These are phyloP conservation scores for Stichodactyla mertensii DNA, from an alignment of 64 coral and sea anemone genomes.

Conservation along the genomic window DNA sequence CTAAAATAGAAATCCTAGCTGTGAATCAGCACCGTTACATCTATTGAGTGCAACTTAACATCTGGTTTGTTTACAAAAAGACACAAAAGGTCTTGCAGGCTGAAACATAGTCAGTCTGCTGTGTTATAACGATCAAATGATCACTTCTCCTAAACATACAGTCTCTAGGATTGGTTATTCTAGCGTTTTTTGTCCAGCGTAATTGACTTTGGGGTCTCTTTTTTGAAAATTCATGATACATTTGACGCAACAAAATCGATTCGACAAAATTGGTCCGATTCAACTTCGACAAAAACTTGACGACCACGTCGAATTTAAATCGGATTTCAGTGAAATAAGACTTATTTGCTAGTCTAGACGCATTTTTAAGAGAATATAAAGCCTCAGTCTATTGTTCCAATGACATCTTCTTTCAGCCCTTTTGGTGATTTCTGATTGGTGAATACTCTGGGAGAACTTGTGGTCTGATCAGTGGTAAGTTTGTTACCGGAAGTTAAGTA, in stretches of 20 bases:
- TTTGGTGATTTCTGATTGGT: neutral
- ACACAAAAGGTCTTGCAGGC: neutral
- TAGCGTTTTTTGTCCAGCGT: neutral
- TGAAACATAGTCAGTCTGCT: neutral
- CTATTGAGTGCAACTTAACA: neutral
- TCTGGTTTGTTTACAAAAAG: neutral
- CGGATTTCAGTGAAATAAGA: too few species aligned
- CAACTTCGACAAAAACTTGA: too few species aligned
- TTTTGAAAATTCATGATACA: too few species aligned
- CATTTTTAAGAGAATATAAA: neutral
- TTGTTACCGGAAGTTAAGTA: neutral
- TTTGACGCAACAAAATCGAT: too few species aligned
- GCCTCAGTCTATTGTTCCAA: neutral
- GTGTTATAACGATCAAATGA: neutral
- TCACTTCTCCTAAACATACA: neutral
- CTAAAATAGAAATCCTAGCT: neutral
- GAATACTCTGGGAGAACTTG: neutral
- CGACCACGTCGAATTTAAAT: too few species aligned
- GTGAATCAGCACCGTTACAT: constrained; percentile 11
- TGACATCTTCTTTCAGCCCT: neutral
- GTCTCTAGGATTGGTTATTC: neutral
- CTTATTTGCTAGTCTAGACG: neutral
- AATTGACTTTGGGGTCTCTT: neutral
- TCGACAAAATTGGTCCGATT: too few species aligned
- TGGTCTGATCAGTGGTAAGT: neutral